Evolutionary conservation across 2,888 invertebrate genomes (phyloP), one percentile per base, ranked within the genome.

Genomic region (Sclerodermus sp.): DNA sequence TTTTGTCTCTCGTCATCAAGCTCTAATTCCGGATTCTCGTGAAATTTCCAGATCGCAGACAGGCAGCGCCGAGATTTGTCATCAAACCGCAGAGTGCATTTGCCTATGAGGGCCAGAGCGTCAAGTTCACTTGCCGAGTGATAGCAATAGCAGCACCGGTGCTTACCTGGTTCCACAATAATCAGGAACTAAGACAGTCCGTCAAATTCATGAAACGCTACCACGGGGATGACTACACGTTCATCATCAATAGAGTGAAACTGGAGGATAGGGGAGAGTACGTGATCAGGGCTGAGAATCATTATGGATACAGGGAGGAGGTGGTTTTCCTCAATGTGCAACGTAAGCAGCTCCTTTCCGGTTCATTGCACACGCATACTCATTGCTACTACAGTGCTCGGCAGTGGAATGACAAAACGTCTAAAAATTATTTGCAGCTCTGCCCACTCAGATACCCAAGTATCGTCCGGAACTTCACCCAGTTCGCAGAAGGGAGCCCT

Each of bases 181-280:
- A 93, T 79, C 85, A 87, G 71, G 97, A 97, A 76, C 82, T 99
- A 47, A 84, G 93, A 47, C 98, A 99, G 81, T 96, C 96, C 64
- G 96, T 97, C 60, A 99, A 99, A 81, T 96, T 93, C 80, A 99
- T 99, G 98, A 98, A 98, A 82, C 88, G 96, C 71, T 99, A 98
- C 77, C 85, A 88, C 38, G 94, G 92, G 47, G 95, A 97, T 68
- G 96, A 98, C 74, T 99, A 95, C 79, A 95, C 96, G 80, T 94
- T 99, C 79, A 89, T 96, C 59, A 96, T 99, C 66, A 98, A 97
- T 81, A 88, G 99, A 65, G 92, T 92, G 34, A 96, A 93, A 79
- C 79, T 94, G 58, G 93, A 96, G 57, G 98, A 99, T 80, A 88
- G 96, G 70, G 99, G 98, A 64, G 97, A 98, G 79, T 98, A 97